A percentile compares a stretch with the other conserved stretches of the same genome.
These are phyloP conservation scores for Marmota flaviventris DNA, from an alignment of 2,113 vertebrate species.

Conservation along the genomic window DNA sequence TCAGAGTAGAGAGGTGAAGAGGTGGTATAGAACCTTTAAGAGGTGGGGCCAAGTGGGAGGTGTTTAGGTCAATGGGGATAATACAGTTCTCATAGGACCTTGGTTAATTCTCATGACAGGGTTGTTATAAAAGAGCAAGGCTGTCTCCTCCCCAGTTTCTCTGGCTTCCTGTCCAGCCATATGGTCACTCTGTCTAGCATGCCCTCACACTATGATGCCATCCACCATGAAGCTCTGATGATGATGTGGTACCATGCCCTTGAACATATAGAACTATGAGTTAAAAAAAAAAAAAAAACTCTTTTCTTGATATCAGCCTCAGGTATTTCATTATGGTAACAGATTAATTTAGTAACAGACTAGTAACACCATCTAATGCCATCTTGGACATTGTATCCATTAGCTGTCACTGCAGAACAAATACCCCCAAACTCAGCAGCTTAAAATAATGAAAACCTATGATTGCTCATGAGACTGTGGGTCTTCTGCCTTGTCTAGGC, in stretches of 20 bases:
- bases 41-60: neutral
- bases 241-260: neutral
- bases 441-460: neutral
- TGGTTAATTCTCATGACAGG: neutral
- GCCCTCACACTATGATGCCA: neutral
- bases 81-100: neutral
- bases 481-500: neutral
- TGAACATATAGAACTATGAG: neutral
- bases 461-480: neutral
- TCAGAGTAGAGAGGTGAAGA: neutral
- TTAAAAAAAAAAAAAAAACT: neutral
- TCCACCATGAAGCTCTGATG: neutral
- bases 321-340: neutral
- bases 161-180: neutral
- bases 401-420: neutral
- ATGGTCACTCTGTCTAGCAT: neutral
- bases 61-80: neutral
- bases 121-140: neutral
- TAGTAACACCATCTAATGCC: neutral
- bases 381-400: neutral
- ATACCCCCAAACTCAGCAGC: neutral
- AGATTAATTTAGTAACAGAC: neutral
- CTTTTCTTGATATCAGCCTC: neutral
- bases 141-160: neutral
- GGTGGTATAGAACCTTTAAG: neutral